Evolutionary conservation across 2,113 vertebrate genomes (phyloP).

Genomic region (Chaetorhynchus papuensis): DNA sequence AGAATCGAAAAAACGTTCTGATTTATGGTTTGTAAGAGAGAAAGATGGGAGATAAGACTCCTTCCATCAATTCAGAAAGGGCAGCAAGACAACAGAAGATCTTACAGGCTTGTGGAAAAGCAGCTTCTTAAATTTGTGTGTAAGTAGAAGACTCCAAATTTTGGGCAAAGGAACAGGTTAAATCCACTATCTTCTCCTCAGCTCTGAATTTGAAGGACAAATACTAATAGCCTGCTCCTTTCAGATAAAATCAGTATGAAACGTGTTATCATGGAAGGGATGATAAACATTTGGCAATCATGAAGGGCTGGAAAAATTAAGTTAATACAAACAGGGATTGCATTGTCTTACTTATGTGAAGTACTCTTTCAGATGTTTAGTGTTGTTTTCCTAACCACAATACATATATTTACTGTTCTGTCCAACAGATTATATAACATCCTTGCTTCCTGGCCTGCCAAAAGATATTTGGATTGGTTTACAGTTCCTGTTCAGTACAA

Average conservation of each 20-base stretch:
- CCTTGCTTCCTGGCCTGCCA: conserved; percentile 72
- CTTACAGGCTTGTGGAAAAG: background rate
- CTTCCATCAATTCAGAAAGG: background rate
- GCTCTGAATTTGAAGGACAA: background rate
- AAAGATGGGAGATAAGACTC: background rate
- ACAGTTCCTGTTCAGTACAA: conserved; percentile 57
- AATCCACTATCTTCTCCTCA: background rate
- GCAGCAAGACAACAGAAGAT: background rate
- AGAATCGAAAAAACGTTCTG: background rate
- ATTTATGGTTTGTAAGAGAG: background rate
- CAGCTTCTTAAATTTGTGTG: background rate
- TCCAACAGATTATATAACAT: conserved; percentile 87
- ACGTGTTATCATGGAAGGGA: background rate
- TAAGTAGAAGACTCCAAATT: background rate
- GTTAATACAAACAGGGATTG: background rate
- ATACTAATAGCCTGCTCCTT: background rate
- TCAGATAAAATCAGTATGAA: background rate
- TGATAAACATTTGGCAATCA: background rate
- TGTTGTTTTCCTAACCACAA: background rate
- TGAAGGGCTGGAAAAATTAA: background rate
- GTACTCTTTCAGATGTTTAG: background rate
- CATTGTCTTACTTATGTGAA: background rate
- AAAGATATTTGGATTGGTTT: conserved; percentile 87
- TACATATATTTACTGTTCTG: background rate
- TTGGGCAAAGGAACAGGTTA: background rate